These are phyloP conservation scores for Drosophila equinoxialis DNA, from an alignment of 1,140 invertebrate species.

Conservation along the genomic window DNA sequence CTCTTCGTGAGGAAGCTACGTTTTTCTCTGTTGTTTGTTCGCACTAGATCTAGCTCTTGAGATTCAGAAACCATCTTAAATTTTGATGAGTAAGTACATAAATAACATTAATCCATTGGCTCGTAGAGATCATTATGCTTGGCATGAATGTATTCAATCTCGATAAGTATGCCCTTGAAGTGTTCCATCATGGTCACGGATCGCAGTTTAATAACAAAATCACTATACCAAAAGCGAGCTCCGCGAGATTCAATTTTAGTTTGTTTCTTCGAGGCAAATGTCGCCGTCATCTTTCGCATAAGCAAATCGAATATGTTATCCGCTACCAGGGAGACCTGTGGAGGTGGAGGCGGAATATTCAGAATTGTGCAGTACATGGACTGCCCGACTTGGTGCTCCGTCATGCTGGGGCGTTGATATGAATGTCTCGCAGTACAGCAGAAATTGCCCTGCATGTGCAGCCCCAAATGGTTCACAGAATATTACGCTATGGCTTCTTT, in stretches of 20 bases:
- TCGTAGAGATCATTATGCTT: no score
- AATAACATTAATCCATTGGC: no score
- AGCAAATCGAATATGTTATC: conserved; percentile 95
- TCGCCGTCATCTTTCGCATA: conserved; percentile 93
- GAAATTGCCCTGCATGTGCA: conserved; percentile 92
- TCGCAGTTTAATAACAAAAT: conserved; percentile 97
- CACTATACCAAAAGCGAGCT: conserved; percentile 94
- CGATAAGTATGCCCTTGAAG: conserved; percentile 96
- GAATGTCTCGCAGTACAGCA: conserved; percentile 97
- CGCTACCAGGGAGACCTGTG: conserved; percentile 92
- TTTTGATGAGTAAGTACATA: no score
- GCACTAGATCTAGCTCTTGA: no score
- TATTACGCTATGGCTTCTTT: no score
- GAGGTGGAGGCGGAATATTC: conserved; percentile 97
- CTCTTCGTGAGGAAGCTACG: no score
- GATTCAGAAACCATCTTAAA: no score
- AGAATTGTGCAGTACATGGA: conserved; percentile 96
- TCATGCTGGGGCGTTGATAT: conserved; percentile 89
- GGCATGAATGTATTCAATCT: conserved; percentile 92
- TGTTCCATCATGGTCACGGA: conserved; percentile 95
- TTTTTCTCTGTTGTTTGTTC: no score
- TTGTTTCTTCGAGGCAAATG: conserved; percentile 95
- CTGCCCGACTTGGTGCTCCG: conserved; percentile 87
- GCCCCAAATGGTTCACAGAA: conserved; percentile 82
- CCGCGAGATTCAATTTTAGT: conserved; percentile 96